Conservation (phyloP, 2,888 invertebrate genomes). For the Lucinisca nassula region DNA sequence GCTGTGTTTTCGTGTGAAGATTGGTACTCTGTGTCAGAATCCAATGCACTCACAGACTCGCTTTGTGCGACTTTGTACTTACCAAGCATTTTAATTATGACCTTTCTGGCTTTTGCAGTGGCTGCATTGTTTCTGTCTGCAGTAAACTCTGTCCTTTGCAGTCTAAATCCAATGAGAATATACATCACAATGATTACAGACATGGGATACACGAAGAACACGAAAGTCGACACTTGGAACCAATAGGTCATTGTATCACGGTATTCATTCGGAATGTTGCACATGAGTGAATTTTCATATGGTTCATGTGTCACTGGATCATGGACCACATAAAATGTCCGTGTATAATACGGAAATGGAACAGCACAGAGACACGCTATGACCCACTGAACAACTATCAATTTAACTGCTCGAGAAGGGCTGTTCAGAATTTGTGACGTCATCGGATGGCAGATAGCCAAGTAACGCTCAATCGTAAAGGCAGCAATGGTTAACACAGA, state of each 20-base stretch:
- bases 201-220: slow-evolving; percentile 94
- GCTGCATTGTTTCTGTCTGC: slow-evolving; percentile 49
- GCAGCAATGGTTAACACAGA: slow-evolving; percentile 97
- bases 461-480: slow-evolving; percentile 95
- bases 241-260: slow-evolving; percentile 87
- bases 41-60: no score
- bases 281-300: slow-evolving; percentile 80
- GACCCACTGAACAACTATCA: slow-evolving; percentile 94
- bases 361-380: slow-evolving; percentile 92
- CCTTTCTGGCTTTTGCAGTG: slow-evolving; percentile 72
- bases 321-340: slow-evolving; percentile 78
- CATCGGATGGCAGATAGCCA: slow-evolving; percentile 97
- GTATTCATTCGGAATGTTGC: slow-evolving; percentile 82
- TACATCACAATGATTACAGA: slow-evolving; percentile 94
- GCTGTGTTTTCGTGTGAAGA: no score
- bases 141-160: slow-evolving; percentile 74
- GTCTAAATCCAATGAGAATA: slow-evolving; percentile 85
- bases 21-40: no score
- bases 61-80: no score
- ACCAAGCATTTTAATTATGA: slow-evolving; percentile 87
- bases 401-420: slow-evolving; percentile 93
- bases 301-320: slow-evolving; percentile 72
- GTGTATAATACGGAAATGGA: slow-evolving; percentile 84
- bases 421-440: slow-evolving; percentile 95
- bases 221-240: slow-evolving; percentile 93